phyloP scores from a whole-genome alignment of 2,797 vertebrate species.

The Pipistrellus pipistrellus region DNA sequence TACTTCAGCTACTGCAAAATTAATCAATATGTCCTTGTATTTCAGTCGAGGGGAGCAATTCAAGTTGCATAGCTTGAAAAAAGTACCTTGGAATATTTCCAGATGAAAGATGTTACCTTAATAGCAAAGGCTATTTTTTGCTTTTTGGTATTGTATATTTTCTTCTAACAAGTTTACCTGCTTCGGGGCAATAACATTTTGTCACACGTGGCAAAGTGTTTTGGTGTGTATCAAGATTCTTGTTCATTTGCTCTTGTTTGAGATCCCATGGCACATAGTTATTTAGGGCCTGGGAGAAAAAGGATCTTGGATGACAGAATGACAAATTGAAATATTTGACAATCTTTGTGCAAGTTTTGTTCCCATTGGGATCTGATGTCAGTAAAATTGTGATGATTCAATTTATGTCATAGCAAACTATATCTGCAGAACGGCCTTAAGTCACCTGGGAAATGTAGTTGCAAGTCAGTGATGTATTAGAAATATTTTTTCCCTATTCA shows the following conservation, averaged over 20 bases:
- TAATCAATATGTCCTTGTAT: neutral
- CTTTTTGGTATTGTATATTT: neutral
- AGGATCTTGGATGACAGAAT: slow-evolving; percentile 15
- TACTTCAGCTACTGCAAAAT: neutral
- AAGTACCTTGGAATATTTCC: neutral
- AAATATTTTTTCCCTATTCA: neutral
- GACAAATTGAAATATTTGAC: slow-evolving; percentile 60
- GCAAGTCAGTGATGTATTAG: neutral
- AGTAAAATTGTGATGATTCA: neutral
- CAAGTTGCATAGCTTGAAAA: neutral
- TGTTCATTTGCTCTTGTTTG: slow-evolving; percentile 28
- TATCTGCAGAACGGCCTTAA: neutral
- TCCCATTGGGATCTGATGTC: neutral
- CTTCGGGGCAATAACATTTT: slow-evolving; percentile 47
- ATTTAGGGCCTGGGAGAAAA: neutral
- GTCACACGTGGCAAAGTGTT: neutral
- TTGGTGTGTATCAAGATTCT: slow-evolving; percentile 39
- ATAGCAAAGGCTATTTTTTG: slow-evolving; percentile 56
- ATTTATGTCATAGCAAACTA: neutral
- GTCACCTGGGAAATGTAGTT: neutral
- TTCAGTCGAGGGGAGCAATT: neutral
- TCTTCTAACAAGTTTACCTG: slow-evolving; percentile 47
- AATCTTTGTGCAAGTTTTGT: neutral
- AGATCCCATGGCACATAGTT: neutral
- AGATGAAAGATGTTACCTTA: slow-evolving; percentile 7